Conservation (phyloP, 2,113 vertebrate species). For the Epinephelus fuscoguttatus region DNA sequence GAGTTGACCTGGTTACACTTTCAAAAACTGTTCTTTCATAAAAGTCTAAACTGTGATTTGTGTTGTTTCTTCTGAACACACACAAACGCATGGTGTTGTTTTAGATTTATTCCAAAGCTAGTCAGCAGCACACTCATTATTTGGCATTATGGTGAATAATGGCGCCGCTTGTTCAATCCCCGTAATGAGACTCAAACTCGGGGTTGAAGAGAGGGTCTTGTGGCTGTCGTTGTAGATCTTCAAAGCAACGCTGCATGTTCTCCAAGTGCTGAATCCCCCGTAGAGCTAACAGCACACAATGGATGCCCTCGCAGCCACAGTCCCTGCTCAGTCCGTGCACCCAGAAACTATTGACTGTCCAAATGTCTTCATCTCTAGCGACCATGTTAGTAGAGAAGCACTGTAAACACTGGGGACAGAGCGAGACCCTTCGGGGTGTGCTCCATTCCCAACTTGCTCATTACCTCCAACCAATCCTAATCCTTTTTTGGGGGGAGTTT, state of each 20-base stretch:
- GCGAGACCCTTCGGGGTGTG: conserved; percentile 12
- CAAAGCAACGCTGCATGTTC: conserved; percentile 50
- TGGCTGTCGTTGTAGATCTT: conserved; percentile 46
- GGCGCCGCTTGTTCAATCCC: conserved; percentile 20
- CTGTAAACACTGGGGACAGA: conserved; percentile 18
- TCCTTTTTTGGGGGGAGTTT: background rate
- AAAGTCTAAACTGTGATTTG: background rate
- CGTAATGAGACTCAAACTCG: conserved; percentile 43
- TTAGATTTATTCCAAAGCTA: background rate
- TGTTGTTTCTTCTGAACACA: background rate
- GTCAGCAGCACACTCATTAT: conserved; percentile 22
- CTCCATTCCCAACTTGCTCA: background rate
- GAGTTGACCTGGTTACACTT: conserved; percentile 5
- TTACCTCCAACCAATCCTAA: background rate
- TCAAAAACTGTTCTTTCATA: conserved; percentile 25
- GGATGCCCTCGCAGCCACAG: conserved; percentile 44
- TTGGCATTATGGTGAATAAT: conserved; percentile 50
- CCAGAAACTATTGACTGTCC: conserved; percentile 8
- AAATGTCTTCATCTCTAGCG: conserved; percentile 47
- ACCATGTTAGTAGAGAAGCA: conserved; percentile 5
- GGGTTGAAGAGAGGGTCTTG: conserved; percentile 42
- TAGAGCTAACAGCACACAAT: conserved; percentile 45
- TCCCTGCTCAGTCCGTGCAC: conserved; percentile 39
- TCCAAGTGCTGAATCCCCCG: conserved; percentile 32
- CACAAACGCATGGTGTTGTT: background rate